phyloP scores from a whole-genome alignment of 2,113 vertebrate genomes.

The Cryptomyrus ogoouensis region DNA sequence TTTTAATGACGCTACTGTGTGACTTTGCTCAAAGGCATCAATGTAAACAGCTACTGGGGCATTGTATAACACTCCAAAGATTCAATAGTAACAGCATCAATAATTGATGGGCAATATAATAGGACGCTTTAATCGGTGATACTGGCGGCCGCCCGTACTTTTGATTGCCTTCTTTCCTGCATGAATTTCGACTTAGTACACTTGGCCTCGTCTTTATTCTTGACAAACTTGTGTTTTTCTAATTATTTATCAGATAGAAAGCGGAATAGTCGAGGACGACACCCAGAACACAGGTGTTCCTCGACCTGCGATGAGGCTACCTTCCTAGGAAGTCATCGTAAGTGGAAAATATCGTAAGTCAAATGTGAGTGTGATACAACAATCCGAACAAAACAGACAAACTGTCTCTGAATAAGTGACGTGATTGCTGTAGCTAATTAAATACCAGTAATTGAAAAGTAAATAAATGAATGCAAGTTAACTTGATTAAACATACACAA shows the following conservation, averaged over 20 bases:
- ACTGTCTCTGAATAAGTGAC: not conserved
- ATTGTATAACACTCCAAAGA: not conserved
- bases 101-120: not conserved
- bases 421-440: not conserved
- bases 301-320: not conserved
- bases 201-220: not conserved
- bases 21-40: constrained; percentile 1
- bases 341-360: not conserved
- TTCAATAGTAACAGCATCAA: constrained; percentile 12
- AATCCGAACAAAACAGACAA: not conserved
- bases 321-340: not conserved
- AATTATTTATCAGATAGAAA: not conserved
- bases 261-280: not conserved
- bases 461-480: not conserved
- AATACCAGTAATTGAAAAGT: not conserved
- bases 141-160: not conserved
- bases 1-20: not conserved
- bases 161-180: not conserved
- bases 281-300: not conserved
- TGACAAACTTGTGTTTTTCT: not conserved
- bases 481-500: not conserved
- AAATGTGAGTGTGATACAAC: not conserved
- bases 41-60: not conserved
- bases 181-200: not conserved
- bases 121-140: not conserved